Conservation (phyloP, 2,888 invertebrate species). For the Leuctra nigra region DNA sequence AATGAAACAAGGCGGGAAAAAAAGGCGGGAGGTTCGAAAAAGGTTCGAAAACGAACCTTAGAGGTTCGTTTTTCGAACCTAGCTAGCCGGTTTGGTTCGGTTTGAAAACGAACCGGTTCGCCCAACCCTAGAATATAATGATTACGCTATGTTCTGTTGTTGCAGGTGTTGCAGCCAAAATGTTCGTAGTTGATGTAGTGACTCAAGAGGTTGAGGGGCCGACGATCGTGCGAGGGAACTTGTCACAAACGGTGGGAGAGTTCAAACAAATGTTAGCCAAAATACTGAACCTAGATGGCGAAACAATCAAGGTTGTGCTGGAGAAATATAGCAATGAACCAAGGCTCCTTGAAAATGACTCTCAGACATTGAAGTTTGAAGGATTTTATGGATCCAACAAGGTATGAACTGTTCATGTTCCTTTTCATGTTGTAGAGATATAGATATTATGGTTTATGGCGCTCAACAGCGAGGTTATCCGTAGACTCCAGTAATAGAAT, state of each 20-base stretch:
- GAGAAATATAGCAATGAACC: conserved; percentile 41
- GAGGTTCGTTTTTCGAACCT: no score
- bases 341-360: conserved; percentile 40
- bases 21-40: no score
- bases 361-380: conserved; percentile 39
- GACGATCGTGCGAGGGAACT: conserved; percentile 50
- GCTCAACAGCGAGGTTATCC: no score
- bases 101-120: no score
- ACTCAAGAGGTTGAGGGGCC: conserved; percentile 56
- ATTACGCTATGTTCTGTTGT: conserved; percentile 19
- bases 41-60: no score
- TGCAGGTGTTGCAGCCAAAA: conserved; percentile 49
- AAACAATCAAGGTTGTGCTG: conserved; percentile 42
- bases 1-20: no score
- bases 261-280: conserved; percentile 50
- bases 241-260: conserved; percentile 48
- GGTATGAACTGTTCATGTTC: conserved; percentile 25
- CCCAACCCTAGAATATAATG: no score
- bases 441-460: no score
- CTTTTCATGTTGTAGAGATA: no score
- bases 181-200: conserved; percentile 54
- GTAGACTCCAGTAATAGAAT: no score
- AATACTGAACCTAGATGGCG: conserved; percentile 42
- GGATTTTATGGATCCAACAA: conserved; percentile 39
- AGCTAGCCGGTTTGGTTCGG: no score